A percentile compares a stretch with the other conserved stretches of the same genome.
Evolutionary conservation across 2,888 invertebrate species (phyloP).

Genomic region (Catocala sponsa): DNA sequence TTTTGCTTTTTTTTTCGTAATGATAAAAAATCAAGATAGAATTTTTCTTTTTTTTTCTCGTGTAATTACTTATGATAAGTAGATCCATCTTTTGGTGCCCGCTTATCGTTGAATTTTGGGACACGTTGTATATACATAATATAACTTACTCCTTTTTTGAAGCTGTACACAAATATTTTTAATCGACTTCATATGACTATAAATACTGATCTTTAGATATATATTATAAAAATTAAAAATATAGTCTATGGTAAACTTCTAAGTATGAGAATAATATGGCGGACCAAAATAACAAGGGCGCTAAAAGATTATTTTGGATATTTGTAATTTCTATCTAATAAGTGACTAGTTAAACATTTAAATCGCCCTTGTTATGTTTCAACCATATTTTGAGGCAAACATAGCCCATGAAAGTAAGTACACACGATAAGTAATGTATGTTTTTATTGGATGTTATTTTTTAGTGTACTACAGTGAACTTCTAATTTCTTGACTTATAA

Average conservation of each 20-base stretch:
- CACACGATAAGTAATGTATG: constrained; percentile 23
- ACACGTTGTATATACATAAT: too few species aligned
- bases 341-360: constrained; percentile 57
- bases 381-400: constrained; percentile 38
- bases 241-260: constrained; percentile 28
- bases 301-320: constrained; percentile 82
- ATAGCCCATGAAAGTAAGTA: constrained; percentile 56
- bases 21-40: too few species aligned
- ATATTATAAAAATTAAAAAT: background rate
- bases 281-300: constrained; percentile 87
- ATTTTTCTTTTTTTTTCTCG: too few species aligned
- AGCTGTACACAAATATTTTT: too few species aligned
- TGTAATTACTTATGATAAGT: too few species aligned
- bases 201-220: background rate
- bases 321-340: constrained; percentile 59
- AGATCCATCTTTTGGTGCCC: too few species aligned
- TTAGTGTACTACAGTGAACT: constrained; percentile 44
- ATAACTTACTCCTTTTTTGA: too few species aligned
- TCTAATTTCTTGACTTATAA: constrained; percentile 40
- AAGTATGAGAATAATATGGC: constrained; percentile 75
- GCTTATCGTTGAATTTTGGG: too few species aligned
- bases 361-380: constrained; percentile 52
- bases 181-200: background rate
- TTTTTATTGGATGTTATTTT: constrained; percentile 47
- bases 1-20: too few species aligned